phyloP scores from a whole-genome alignment of 1,140 invertebrate species.

The Diorhabda carinulata region DNA sequence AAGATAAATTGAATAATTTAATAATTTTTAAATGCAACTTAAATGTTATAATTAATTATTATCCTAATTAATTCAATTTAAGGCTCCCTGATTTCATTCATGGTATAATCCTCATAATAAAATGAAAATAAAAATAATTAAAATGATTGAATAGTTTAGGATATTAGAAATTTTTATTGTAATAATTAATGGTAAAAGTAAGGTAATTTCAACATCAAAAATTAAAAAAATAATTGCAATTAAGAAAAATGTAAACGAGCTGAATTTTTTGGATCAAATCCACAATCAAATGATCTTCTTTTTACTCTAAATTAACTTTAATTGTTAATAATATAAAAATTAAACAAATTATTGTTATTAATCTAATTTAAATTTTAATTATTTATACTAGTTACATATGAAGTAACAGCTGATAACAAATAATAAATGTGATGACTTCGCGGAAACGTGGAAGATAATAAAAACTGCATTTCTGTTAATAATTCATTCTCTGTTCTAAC shows the following conservation, averaged over 20 bases:
- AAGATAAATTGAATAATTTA: too few species aligned
- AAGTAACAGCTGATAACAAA: too few species aligned
- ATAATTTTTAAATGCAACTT: conserved; percentile 55
- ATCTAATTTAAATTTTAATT: conserved; percentile 46
- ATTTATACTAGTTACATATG: conserved; percentile 54
- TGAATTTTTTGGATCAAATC: conserved; percentile 56
- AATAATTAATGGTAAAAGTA: conserved; percentile 54
- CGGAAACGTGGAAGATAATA: too few species aligned
- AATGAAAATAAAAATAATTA: conserved; percentile 53
- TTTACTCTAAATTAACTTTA: conserved; percentile 54
- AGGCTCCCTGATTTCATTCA: conserved; percentile 61
- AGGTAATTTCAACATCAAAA: conserved; percentile 61
- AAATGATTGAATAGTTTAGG: conserved; percentile 46
- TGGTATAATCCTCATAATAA: conserved; percentile 55
- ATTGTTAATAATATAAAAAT: conserved; percentile 50
- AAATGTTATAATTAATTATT: conserved; percentile 62
- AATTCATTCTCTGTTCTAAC: too few species aligned
- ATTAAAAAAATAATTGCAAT: conserved; percentile 61
- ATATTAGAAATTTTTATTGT: conserved; percentile 43
- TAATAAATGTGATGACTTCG: too few species aligned
- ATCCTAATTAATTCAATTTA: conserved; percentile 57
- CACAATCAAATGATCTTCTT: conserved; percentile 59
- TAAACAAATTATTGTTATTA: conserved; percentile 47
- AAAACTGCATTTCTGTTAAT: too few species aligned
- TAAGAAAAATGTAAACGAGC: conserved; percentile 56